Evolutionary conservation across 2,888 invertebrate genomes (phyloP).

Genomic region (Calameuta idolon): DNA sequence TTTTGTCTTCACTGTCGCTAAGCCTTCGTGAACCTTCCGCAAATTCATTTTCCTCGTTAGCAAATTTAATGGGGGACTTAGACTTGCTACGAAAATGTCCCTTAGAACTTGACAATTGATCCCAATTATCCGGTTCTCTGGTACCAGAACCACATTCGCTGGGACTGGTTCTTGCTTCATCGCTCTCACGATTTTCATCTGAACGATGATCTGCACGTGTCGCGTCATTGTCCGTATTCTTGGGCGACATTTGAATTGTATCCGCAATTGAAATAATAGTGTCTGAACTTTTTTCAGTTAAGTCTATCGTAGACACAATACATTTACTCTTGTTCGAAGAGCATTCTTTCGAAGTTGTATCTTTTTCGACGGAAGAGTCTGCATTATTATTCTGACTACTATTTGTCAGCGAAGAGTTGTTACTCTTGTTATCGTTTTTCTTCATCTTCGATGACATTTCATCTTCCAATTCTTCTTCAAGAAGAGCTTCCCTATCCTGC

Average conservation of each 20-base stretch:
- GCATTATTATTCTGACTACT: not conserved
- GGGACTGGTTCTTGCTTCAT: not conserved
- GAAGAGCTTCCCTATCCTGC: constrained; percentile 28
- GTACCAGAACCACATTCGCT: constrained; percentile 15
- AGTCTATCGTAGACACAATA: constrained; percentile 28
- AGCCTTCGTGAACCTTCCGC: not conserved
- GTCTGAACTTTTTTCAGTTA: constrained; percentile 37
- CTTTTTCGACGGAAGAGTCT: constrained; percentile 18
- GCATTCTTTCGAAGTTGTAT: constrained; percentile 18
- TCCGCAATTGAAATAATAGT: constrained; percentile 32
- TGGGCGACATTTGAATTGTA: constrained; percentile 30
- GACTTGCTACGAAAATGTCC: constrained; percentile 6
- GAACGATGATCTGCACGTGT: constrained; percentile 2
- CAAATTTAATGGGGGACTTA: constrained; percentile 18
- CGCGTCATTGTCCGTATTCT: constrained; percentile 27
- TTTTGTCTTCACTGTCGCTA: constrained; percentile 11
- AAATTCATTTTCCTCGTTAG: not conserved
- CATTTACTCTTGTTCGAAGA: constrained; percentile 8
- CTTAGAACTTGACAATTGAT: not conserved
- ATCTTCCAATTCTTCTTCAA: constrained; percentile 24
- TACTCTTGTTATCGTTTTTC: not conserved
- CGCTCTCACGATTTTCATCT: not conserved
- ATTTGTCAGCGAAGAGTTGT: too few species aligned
- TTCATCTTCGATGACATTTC: constrained; percentile 17
- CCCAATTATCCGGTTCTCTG: not conserved